Percentiles rank a stretch among this genome's conserved stretches.
phyloP scores from a whole-genome alignment of 2,113 vertebrate species.

The Ailuropoda melanoleuca region DNA sequence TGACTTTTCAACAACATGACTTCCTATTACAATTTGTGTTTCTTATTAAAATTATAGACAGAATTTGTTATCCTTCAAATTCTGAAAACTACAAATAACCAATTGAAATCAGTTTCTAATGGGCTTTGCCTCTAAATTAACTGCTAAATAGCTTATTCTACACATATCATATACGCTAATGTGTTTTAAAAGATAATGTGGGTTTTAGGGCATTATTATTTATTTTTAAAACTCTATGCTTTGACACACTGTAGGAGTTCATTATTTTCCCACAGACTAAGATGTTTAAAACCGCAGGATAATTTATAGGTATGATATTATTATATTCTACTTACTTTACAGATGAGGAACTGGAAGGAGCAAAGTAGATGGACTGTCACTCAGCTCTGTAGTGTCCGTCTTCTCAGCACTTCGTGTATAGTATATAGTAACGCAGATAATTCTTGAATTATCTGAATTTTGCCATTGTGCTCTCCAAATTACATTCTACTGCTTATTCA shows the following conservation, averaged over 20 bases:
- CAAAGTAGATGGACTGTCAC: background rate
- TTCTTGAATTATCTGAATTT: background rate
- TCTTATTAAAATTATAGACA: background rate
- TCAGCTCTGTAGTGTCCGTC: background rate
- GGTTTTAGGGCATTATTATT: background rate
- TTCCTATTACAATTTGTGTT: background rate
- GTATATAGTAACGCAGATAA: background rate
- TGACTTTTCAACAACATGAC: background rate
- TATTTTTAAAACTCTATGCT: background rate
- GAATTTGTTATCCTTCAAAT: background rate
- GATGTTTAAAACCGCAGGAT: background rate
- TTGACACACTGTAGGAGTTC: background rate
- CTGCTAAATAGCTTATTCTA: background rate
- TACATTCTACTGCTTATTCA: constrained; percentile 7
- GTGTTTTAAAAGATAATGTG: background rate
- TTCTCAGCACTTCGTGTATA: background rate
- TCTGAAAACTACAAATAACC: background rate
- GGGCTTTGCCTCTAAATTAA: background rate
- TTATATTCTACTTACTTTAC: background rate
- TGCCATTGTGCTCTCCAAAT: background rate
- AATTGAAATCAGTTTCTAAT: background rate
- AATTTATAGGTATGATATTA: background rate
- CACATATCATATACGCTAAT: background rate
- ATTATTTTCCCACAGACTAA: background rate
- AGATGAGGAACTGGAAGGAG: background rate